Conservation (phyloP, 2,888 invertebrate genomes). For the Calliphora vomitoria region DNA sequence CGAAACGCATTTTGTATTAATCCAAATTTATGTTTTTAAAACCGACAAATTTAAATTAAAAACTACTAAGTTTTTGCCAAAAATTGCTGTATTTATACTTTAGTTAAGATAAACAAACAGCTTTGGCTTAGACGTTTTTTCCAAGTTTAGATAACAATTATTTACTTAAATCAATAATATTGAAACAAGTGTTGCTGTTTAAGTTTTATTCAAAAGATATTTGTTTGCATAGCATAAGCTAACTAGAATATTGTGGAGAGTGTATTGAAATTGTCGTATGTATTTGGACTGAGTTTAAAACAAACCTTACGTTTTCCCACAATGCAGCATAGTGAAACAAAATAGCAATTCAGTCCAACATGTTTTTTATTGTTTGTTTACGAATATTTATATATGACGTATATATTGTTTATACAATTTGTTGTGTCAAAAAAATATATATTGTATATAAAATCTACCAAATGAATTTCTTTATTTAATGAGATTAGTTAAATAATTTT, state of each 20-base stretch:
- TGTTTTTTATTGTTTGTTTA: too few species aligned
- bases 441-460: too few species aligned
- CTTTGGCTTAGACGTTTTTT: background rate
- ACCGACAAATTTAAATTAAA: background rate
- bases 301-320: too few species aligned
- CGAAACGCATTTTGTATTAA: constrained; percentile 41
- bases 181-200: background rate
- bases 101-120: background rate
- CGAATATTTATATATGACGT: too few species aligned
- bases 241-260: background rate
- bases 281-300: background rate
- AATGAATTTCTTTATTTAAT: too few species aligned
- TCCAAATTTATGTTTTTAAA: background rate
- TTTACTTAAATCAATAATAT: constrained; percentile 10
- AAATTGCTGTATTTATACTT: background rate
- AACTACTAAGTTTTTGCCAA: background rate
- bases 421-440: too few species aligned
- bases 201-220: too few species aligned
- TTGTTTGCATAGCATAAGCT: too few species aligned
- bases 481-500: too few species aligned
- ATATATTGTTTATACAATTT: too few species aligned
- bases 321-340: too few species aligned
- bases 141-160: background rate
- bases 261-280: background rate
- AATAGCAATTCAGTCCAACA: too few species aligned